Evolutionary conservation across 2,113 vertebrate species (phyloP), one percentile per base, ranked within the genome.

Genomic region (Arvicanthis niloticus): DNA sequence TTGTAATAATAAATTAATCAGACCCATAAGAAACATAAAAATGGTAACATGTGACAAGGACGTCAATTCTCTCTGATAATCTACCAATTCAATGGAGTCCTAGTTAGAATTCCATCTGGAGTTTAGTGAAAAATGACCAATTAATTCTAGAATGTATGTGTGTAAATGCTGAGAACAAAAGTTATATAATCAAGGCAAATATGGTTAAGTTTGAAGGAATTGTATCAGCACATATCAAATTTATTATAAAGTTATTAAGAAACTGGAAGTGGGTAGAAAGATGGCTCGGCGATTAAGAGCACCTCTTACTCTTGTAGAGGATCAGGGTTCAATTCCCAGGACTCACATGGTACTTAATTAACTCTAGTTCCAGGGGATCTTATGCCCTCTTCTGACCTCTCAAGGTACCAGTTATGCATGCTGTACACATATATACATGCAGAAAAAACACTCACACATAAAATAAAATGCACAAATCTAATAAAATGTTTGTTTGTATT

Each of bases 171-270:
- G 34, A 88, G 13, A 65, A 10, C 10, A 31, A 81, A 90, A 95
- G 73, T 93, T 75, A 60, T 51, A 75, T 7, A 73, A 24, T 26
- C 34, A 88, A 85, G 26, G 75, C 10, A 86, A 93, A 89, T 13
- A 11, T 93, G 45, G 88, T 80, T 80, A 93, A 56, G 80, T 91
- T 17, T 94, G 37, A 88, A 92, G 48, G 9, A 94, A 91, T 68
- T 70, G 34, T 1, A 86, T 93, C 8, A 58, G 9, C 26, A 26
- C 12, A 56, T 68, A 85, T 56, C 16, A 88, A 78, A 40, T 78
- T 70, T 85, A 68, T 72, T 88, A 62, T 78, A 90, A 96, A 92
- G 58, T 89, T 73, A 91, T 76, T 92, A 70, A 70, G 42, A 53
- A 53, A 53, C 24, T 16, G 24, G 13, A 26, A 19, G 4, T 3